Percentiles rank a stretch among this genome's conserved stretches.
phyloP scores from a whole-genome alignment of 2,888 invertebrate species.

The Caenorhabditis sp. region DNA sequence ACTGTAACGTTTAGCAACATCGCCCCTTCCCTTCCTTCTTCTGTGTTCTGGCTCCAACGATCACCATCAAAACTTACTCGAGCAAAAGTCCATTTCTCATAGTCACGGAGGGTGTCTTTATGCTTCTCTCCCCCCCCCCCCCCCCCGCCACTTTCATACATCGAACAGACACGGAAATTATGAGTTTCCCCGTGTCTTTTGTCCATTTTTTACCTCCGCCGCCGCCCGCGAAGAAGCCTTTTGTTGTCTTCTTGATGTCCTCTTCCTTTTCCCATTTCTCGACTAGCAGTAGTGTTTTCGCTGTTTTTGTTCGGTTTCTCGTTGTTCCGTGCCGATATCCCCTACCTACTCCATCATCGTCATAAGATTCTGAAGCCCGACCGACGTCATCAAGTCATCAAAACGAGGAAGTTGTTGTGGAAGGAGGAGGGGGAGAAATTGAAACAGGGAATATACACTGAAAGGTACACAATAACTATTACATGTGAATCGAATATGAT shows the following conservation, averaged over 20 bases:
- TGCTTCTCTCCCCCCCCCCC: constrained; percentile 4
- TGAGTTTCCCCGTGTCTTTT: constrained; percentile 28
- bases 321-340: too few relatives aligned
- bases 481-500: not conserved
- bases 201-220: constrained; percentile 15
- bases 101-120: too few relatives aligned
- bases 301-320: constrained; percentile 12
- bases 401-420: too few relatives aligned
- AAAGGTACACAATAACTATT: not conserved
- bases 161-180: constrained; percentile 32
- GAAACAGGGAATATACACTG: not conserved
- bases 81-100: too few relatives aligned
- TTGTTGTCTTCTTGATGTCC: constrained; percentile 1
- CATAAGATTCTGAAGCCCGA: not conserved
- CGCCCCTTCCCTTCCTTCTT: too few relatives aligned
- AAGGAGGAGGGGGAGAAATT: not conserved
- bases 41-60: too few relatives aligned
- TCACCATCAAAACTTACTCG: too few relatives aligned
- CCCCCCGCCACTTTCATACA: not conserved
- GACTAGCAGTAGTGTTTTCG: not conserved
- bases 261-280: constrained; percentile 24
- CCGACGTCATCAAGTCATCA: not conserved
- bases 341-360: constrained; percentile 1
- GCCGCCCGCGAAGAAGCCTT: too few relatives aligned
- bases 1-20: too few relatives aligned